Base-by-base conservation (phyloP, 2,888 invertebrate species). In the Erannis defoliaria region DNA sequence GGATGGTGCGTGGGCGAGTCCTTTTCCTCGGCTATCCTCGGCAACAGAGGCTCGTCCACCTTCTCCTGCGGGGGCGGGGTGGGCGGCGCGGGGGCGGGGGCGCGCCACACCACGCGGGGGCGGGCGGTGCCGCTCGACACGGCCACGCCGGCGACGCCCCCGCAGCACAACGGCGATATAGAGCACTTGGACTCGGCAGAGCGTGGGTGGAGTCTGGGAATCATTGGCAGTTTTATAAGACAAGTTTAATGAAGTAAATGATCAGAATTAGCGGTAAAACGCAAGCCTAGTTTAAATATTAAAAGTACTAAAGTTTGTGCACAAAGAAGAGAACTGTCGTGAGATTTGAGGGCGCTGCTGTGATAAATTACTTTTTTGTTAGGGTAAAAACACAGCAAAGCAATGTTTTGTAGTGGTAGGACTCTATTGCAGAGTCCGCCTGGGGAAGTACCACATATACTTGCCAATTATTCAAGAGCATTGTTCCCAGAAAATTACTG, bases 11-110 rank as follows among this genome's bases (percentile, higher is more conserved):
- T 96, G 0, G 96, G 96, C 16, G 96, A 96, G 84, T 97, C 96
- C 79, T 97, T 97, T 84, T 97, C 97, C 87, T 97, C 97, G 0
- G 97, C 97, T 62, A 97, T 97, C 68, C 97, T 89, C 0, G 97
- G 97, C 77, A 97, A 86, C 55, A 95, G 93, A 29, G 86, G 86
- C 56, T 90, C 91, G 64, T 88, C 89, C 14, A 66, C 72, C 74
- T 88, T 87, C 63, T 88, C 88, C 10, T 75, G 73, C 1, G 88
- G 84, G 1, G 90, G 89, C 5, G 92, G 90, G 0, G 88, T 81
- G 60, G 90, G 84, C 16, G 91, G 85, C 5, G 89, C 82, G 64
- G 86, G 87, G 12, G 86, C 77, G 6, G 86, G 81, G 1, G 82
- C 84, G 2, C 87, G 77, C 84, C 88, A 79, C 62, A 79, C 79